phyloP scores from a whole-genome alignment of 2,113 vertebrate genomes.

The Mormyrus lacerda region DNA sequence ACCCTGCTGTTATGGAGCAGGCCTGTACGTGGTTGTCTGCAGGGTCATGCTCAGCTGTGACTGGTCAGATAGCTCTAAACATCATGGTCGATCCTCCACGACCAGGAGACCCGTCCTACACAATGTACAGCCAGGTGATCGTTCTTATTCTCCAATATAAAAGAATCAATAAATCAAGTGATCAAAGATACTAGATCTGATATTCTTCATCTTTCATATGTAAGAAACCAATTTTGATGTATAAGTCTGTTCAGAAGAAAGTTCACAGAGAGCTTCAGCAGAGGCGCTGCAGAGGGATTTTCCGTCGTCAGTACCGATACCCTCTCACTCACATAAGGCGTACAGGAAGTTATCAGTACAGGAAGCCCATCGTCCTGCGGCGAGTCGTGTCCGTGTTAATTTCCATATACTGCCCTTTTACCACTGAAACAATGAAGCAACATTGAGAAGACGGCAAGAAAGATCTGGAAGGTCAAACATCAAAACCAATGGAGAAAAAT shows the following conservation, averaged over 20 bases:
- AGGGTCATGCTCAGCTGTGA: constrained; percentile 20
- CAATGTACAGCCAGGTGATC: constrained; percentile 34
- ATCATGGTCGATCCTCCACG: constrained; percentile 54
- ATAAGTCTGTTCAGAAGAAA: neutral
- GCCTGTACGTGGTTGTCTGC: neutral
- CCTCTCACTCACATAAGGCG: neutral
- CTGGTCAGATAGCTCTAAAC: constrained; percentile 56
- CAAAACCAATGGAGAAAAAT: neutral
- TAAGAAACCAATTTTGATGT: neutral
- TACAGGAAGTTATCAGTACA: neutral
- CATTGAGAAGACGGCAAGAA: neutral
- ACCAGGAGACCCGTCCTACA: constrained; percentile 56
- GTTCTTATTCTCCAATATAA: neutral
- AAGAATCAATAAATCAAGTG: neutral
- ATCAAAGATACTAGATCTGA: neutral
- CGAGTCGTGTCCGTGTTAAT: neutral
- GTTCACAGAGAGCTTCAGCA: neutral
- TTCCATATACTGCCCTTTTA: neutral
- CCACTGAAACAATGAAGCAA: neutral
- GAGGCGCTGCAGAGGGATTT: neutral
- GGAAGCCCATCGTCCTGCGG: neutral
- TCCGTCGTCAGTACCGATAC: neutral
- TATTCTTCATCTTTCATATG: neutral
- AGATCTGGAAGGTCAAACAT: neutral
- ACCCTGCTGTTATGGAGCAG: neutral